Percentiles rank a stretch among this genome's conserved stretches.
Conservation (phyloP, 2,888 invertebrate species). For the Panopea generosa region DNA sequence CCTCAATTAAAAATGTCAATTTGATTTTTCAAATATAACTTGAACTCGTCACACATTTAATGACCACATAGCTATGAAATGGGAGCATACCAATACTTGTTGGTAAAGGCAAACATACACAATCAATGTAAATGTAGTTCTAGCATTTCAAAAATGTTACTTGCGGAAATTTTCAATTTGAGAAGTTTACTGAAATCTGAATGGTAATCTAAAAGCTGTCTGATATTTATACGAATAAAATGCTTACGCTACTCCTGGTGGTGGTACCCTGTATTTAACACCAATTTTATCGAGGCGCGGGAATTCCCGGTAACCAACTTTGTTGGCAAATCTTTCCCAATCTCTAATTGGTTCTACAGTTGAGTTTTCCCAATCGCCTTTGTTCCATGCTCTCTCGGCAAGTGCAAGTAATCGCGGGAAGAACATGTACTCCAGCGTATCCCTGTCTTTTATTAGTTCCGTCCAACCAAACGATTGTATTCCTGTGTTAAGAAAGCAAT, state of each 20-base stretch:
- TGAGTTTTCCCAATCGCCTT: slow-evolving; percentile 76
- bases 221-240: neutral
- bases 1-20: too few species aligned
- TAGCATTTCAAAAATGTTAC: too few species aligned
- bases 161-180: too few species aligned
- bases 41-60: too few species aligned
- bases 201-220: too few species aligned
- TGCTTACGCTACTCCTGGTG: slow-evolving; percentile 75
- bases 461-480: slow-evolving; percentile 81
- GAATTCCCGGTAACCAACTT: slow-evolving; percentile 75
- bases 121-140: too few species aligned
- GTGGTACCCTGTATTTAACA: slow-evolving; percentile 73
- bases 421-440: slow-evolving; percentile 73
- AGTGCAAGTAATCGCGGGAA: slow-evolving; percentile 78
- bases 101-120: too few species aligned
- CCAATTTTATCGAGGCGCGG: slow-evolving; percentile 68
- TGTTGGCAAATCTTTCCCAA: slow-evolving; percentile 77
- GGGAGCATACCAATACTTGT: too few species aligned
- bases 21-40: too few species aligned
- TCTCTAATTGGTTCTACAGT: slow-evolving; percentile 53
- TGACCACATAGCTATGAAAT: too few species aligned
- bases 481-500: slow-evolving; percentile 59
- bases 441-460: slow-evolving; percentile 69
- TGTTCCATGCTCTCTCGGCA: slow-evolving; percentile 82
- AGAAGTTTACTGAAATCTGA: too few species aligned